Percentiles rank a stretch among this genome's conserved stretches.
Evolutionary conservation across 1,140 invertebrate species (phyloP).

Genomic region (Lepidurus arcticus): DNA sequence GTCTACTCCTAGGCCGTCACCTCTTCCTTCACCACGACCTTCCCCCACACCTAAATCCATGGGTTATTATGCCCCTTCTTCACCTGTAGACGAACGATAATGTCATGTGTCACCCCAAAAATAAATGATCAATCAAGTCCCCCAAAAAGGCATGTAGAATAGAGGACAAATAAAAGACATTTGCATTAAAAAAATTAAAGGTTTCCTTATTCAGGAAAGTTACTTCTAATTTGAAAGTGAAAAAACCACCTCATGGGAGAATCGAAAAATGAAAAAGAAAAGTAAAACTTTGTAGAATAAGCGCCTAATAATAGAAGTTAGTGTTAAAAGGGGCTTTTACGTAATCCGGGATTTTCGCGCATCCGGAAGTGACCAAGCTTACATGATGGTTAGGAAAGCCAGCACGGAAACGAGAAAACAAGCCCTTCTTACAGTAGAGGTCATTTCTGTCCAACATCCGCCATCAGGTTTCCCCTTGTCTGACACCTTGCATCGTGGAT

Average conservation of each 20-base stretch:
- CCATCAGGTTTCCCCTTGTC: background rate
- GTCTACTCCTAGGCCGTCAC: background rate
- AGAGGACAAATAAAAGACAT: too few species aligned
- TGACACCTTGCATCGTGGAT: conserved; percentile 3
- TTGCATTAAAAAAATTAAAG: too few species aligned
- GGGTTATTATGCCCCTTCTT: background rate
- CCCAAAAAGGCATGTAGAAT: too few species aligned
- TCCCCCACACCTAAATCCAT: background rate
- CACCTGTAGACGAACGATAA: background rate
- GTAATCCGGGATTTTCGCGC: conserved; percentile 5
- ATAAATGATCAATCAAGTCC: background rate
- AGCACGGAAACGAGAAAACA: background rate
- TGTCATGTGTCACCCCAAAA: background rate
- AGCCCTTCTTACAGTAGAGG: conserved; percentile 1
- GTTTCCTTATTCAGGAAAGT: too few species aligned
- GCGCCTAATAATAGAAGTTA: background rate
- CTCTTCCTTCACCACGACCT: conserved; percentile 7
- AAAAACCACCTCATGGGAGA: too few species aligned
- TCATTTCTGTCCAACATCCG: conserved; percentile 18
- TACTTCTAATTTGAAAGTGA: too few species aligned
- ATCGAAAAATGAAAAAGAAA: too few species aligned
- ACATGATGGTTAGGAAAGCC: background rate
- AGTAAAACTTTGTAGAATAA: background rate
- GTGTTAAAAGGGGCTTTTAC: background rate
- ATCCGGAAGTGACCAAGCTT: conserved; percentile 1